These are phyloP conservation scores for Drosophila vallismaia DNA, from an alignment of 2,888 invertebrate species.

Conservation along the genomic window DNA sequence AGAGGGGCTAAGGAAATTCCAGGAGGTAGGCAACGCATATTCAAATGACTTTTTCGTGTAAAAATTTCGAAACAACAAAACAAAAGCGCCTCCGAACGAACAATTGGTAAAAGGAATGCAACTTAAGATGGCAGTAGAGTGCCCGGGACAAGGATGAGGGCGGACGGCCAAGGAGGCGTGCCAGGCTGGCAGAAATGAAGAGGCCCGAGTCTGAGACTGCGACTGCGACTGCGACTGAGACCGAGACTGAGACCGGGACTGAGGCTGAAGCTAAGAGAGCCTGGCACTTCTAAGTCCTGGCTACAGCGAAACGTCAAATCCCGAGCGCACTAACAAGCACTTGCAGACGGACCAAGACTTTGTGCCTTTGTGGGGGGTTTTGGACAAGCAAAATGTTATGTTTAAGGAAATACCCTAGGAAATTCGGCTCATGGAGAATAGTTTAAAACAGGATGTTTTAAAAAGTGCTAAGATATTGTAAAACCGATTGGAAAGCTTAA, in stretches of 20 bases:
- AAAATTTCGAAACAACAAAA: slow-evolving; percentile 69
- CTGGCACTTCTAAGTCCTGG: slow-evolving; percentile 33
- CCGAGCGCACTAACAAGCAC: slow-evolving; percentile 75
- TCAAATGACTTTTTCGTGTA: slow-evolving; percentile 80
- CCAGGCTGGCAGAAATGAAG: slow-evolving; percentile 10
- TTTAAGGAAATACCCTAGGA: slow-evolving; percentile 11
- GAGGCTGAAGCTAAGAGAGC: slow-evolving; percentile 3
- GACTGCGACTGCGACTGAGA: background rate
- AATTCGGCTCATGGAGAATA: too few species aligned
- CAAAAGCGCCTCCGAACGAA: slow-evolving; percentile 67
- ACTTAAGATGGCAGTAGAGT: slow-evolving; percentile 56
- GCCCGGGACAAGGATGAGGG: background rate
- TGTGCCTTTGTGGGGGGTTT: slow-evolving; percentile 62
- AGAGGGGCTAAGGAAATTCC: background rate
- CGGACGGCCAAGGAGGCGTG: slow-evolving; percentile 9
- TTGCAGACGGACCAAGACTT: slow-evolving; percentile 62
- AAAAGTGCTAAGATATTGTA: background rate
- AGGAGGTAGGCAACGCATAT: slow-evolving; percentile 61
- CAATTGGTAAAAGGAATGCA: slow-evolving; percentile 75
- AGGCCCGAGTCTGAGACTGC: slow-evolving; percentile 1
- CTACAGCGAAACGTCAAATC: slow-evolving; percentile 63
- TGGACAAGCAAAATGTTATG: slow-evolving; percentile 12
- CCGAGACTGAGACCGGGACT: slow-evolving; percentile 4
- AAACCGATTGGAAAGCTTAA: background rate
- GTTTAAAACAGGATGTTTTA: background rate